Percentiles rank a stretch among this genome's conserved stretches.
phyloP scores from a whole-genome alignment of 2,797 vertebrate genomes.

The Peromyscus nudipes region DNA sequence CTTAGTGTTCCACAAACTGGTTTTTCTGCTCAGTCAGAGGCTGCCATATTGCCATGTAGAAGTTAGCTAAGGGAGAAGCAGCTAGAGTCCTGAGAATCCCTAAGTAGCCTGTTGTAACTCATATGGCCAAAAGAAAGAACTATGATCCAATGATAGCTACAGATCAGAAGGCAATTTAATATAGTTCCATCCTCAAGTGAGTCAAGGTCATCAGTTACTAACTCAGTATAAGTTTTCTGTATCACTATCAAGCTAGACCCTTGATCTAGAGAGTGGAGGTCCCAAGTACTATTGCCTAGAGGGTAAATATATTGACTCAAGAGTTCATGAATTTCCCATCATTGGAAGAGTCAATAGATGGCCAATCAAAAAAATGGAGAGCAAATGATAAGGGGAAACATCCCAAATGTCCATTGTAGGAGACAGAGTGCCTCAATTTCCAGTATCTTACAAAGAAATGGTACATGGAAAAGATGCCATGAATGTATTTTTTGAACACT shows the following conservation, averaged over 20 bases:
- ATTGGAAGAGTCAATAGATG: neutral
- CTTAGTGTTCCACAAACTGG: constrained; percentile 75
- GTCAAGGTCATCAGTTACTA: neutral
- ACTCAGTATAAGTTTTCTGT: neutral
- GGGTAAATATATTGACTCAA: neutral
- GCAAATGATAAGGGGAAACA: neutral
- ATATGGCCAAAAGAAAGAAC: constrained; percentile 10
- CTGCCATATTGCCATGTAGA: constrained; percentile 61
- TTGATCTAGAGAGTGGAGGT: neutral
- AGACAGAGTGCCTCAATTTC: neutral
- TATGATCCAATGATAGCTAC: neutral
- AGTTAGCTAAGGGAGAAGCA: constrained; percentile 65
- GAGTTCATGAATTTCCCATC: neutral
- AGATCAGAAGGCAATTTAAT: constrained; percentile 14
- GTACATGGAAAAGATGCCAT: neutral
- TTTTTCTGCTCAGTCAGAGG: constrained; percentile 81
- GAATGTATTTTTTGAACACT: constrained; percentile 26
- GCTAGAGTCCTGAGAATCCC: constrained; percentile 72
- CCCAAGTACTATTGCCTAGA: neutral
- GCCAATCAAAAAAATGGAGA: neutral
- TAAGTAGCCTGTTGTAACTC: constrained; percentile 56
- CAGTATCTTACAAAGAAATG: neutral
- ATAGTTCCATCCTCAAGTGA: neutral
- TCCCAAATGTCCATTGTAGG: neutral
- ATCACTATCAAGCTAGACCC: neutral